A percentile compares a stretch with the other conserved stretches of the same genome.
Conservation (phyloP, 2,888 invertebrate species). For the Cinara cedri region DNA sequence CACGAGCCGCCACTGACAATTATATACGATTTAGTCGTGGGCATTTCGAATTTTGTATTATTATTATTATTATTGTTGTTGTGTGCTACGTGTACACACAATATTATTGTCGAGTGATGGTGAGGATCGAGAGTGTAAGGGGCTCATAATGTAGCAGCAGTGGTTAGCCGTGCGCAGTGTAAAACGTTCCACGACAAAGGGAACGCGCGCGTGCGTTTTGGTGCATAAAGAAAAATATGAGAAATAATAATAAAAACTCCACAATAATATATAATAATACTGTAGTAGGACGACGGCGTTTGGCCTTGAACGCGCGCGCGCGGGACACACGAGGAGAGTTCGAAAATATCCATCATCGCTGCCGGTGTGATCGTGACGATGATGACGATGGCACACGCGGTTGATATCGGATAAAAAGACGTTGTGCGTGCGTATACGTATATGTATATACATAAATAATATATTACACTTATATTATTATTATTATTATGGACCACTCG, state of each 20-base stretch:
- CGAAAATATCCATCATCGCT: constrained; percentile 31
- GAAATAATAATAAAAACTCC: constrained; percentile 28
- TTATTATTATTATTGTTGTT: background rate
- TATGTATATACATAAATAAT: no score
- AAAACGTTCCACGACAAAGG: constrained; percentile 7
- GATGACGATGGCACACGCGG: background rate
- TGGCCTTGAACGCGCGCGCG: constrained; percentile 37
- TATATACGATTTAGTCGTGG: background rate
- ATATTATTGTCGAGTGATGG: background rate
- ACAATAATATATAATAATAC: background rate
- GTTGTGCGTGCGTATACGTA: no score
- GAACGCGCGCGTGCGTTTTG: background rate
- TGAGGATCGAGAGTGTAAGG: background rate
- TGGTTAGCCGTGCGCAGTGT: background rate
- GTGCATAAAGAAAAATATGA: background rate
- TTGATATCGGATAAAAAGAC: constrained; percentile 24
- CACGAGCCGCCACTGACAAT: no score
- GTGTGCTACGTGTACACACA: no score
- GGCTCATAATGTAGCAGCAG: no score
- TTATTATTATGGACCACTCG: constrained; percentile 18
- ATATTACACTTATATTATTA: background rate
- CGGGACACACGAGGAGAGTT: constrained; percentile 18
- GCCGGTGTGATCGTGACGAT: no score
- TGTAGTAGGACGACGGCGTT: constrained; percentile 12
- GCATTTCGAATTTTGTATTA: constrained; percentile 7